Evolutionary conservation across 2,888 invertebrate species (phyloP).

Genomic region (Dryomyza anilis): DNA sequence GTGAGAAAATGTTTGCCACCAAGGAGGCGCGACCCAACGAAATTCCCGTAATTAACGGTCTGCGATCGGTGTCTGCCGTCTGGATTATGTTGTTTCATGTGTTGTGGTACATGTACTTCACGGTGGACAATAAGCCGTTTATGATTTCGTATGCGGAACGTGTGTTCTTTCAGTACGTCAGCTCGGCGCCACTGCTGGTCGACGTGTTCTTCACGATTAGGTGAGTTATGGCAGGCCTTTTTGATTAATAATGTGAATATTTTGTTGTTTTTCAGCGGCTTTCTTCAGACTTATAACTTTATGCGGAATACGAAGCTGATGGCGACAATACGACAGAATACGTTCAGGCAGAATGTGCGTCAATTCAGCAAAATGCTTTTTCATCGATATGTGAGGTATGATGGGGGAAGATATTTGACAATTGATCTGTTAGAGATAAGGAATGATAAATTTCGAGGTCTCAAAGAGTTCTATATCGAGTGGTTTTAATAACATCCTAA

Average conservation of each 20-base stretch:
- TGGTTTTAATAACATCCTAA: no score
- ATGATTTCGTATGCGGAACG: constrained; percentile 57
- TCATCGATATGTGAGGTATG: constrained; percentile 55
- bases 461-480: no score
- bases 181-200: constrained; percentile 59
- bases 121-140: constrained; percentile 58
- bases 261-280: constrained; percentile 49
- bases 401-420: not conserved
- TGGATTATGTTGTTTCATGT: constrained; percentile 61
- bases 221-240: constrained; percentile 36
- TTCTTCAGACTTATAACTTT: constrained; percentile 57
- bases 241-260: no score
- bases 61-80: constrained; percentile 58
- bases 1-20: constrained; percentile 47
- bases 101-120: constrained; percentile 61
- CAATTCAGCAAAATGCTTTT: constrained; percentile 53
- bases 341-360: constrained; percentile 44
- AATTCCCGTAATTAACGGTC: constrained; percentile 59
- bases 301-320: constrained; percentile 51
- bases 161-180: constrained; percentile 57
- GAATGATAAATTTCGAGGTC: no score
- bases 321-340: constrained; percentile 47
- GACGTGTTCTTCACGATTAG: constrained; percentile 61
- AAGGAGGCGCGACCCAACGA: constrained; percentile 43
- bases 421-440: not conserved